phyloP scores from a whole-genome alignment of 1,140 invertebrate species.

The Euwallacea similis region DNA sequence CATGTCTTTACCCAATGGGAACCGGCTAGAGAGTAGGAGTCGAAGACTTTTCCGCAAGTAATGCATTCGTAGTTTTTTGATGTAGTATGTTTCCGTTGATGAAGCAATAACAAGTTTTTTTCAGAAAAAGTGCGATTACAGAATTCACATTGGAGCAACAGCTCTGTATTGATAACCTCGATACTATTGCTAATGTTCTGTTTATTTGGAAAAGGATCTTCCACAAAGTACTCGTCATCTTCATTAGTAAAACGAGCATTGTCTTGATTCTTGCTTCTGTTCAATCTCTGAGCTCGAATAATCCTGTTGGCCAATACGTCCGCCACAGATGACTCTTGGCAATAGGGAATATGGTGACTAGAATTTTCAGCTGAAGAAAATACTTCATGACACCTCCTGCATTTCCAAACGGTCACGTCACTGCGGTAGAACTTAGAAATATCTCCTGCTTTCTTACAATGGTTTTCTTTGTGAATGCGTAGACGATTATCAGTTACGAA shows the following conservation, averaged over 20 bases:
- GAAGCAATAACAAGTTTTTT: conserved; percentile 54
- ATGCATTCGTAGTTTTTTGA: conserved; percentile 61
- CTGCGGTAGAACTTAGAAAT: conserved; percentile 53
- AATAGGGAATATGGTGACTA: conserved; percentile 39
- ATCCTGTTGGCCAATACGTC: too few species aligned
- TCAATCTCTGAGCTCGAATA: too few species aligned
- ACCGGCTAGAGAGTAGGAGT: conserved; percentile 56
- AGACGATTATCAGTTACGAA: conserved; percentile 53
- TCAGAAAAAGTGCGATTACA: conserved; percentile 60
- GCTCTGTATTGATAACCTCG: conserved; percentile 50
- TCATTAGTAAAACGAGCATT: neutral
- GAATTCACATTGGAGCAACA: conserved; percentile 62
- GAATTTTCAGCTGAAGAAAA: conserved; percentile 45
- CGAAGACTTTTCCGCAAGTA: conserved; percentile 56
- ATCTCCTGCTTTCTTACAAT: conserved; percentile 53
- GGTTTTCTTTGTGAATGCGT: conserved; percentile 52
- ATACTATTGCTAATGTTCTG: conserved; percentile 31
- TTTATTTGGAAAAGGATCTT: neutral
- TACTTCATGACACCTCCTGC: conserved; percentile 51
- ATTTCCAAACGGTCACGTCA: conserved; percentile 52
- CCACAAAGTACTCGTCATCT: conserved; percentile 2
- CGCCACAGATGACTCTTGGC: too few species aligned
- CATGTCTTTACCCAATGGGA: conserved; percentile 61
- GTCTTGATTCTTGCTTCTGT: too few species aligned
- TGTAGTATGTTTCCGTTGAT: conserved; percentile 57